Evolutionary conservation across 2,888 invertebrate species (phyloP), one percentile per base, ranked within the genome.

Genomic region (Caenorhabditis sp.): DNA sequence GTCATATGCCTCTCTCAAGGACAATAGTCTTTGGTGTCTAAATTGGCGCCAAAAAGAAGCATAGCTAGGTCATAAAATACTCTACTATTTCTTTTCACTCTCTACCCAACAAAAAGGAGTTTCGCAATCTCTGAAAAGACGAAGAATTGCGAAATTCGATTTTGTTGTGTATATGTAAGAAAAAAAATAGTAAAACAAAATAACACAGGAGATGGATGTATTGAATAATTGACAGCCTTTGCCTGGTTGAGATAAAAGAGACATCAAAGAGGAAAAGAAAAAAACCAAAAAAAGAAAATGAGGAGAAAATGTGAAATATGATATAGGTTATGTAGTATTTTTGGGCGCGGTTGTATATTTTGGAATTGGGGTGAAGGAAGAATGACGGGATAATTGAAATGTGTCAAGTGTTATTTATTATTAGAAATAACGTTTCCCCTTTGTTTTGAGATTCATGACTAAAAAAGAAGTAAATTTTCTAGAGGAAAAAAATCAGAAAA

Each of bases 181-280:
- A 43, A 43, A 36, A 43, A 43, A 43, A 17, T 17, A 43, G 17
- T 17, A 14, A 43, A 56, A 23, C 38, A 59, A 67, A 38, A n/a
- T 3, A 21, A 38, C 3, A 31, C 23, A 23, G 26, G 20, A 59
- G 38, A n/a, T 27, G 21, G 59, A 27, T 20, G 25, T 38, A 38
- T 50, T 23, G 36, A n/a, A 20, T n/a, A n/a, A 57, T 57, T 43
- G 43, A 43, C 43, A 43, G 43, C 43, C 43, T 57, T 26, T 25
- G 27, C 36, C 54, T 63, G 21, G 27, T 57, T 62, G 31, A 59
- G 59, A 57, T 59, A 53, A 26, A 43, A 27, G 50, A 63, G 54
- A 53, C 21, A 52, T 56, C 31, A 67, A 59, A 65, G 58, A 23
- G 26, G 27, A 69, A 67, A 49, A 14, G 63, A 58, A 57, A 65